These are phyloP conservation scores for Drosophila kohkoa DNA, from an alignment of 1,140 invertebrate genomes.

Conservation along the genomic window DNA sequence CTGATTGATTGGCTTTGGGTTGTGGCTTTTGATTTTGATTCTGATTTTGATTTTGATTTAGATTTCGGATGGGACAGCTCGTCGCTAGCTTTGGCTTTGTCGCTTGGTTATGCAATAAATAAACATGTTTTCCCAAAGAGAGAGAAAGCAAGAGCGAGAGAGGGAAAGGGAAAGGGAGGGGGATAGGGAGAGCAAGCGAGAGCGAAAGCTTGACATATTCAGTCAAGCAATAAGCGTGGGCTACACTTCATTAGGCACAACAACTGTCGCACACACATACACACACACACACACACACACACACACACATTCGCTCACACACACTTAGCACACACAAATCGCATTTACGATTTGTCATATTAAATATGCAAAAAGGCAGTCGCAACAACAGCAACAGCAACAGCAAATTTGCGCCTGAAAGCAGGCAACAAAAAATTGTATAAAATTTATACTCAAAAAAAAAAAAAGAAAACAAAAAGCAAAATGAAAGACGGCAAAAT, in stretches of 20 bases:
- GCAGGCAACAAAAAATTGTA: slow-evolving; percentile 21
- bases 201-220: slow-evolving; percentile 3
- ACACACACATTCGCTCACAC: slow-evolving; percentile 17
- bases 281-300: slow-evolving; percentile 8
- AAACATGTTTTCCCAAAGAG: slow-evolving; percentile 21
- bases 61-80: background rate
- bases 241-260: slow-evolving; percentile 56
- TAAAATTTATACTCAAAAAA: background rate
- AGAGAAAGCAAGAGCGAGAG: too few species aligned
- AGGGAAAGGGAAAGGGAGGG: background rate
- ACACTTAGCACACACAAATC: slow-evolving; percentile 21
- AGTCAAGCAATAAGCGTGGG: slow-evolving; percentile 49
- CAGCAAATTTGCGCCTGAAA: slow-evolving; percentile 34
- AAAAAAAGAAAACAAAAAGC: too few species aligned
- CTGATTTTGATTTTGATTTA: background rate
- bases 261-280: slow-evolving; percentile 35
- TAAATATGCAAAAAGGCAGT: slow-evolving; percentile 61
- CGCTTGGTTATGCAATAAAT: slow-evolving; percentile 51
- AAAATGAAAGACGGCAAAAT: background rate
- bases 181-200: background rate
- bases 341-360: slow-evolving; percentile 64
- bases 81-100: background rate
- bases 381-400: background rate
- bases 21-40: slow-evolving; percentile 18
- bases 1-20: slow-evolving; percentile 36